Percentiles rank a stretch among this genome's conserved stretches.
Evolutionary conservation across 2,797 vertebrate species (phyloP).

Genomic region (Decapterus maruadsi): DNA sequence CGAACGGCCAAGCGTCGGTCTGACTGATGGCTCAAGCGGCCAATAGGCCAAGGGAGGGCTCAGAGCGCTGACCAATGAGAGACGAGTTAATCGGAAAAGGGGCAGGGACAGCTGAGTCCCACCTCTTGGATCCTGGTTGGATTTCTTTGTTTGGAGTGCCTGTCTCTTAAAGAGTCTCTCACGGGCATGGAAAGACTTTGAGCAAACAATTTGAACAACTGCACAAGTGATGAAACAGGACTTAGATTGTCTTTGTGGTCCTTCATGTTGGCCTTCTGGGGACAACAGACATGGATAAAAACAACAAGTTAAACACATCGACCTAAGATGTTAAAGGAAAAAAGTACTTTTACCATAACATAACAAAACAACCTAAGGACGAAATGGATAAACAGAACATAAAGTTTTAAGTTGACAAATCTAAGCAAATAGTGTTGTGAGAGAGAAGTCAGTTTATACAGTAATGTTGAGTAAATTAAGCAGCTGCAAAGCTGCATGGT

Average conservation of each 20-base stretch:
- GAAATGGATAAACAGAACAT: too few species aligned
- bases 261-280: background rate
- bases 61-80: slow-evolving; percentile 55
- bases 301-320: background rate
- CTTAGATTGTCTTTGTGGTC: background rate
- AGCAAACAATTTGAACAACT: background rate
- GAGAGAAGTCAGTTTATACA: background rate
- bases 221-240: background rate
- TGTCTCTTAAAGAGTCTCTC: slow-evolving; percentile 22
- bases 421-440: too few species aligned
- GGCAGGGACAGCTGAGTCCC: slow-evolving; percentile 36
- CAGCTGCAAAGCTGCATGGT: background rate
- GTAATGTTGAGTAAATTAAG: background rate
- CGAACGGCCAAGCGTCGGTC: background rate
- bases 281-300: background rate
- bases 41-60: slow-evolving; percentile 50
- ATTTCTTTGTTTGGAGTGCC: slow-evolving; percentile 78
- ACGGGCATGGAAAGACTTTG: background rate
- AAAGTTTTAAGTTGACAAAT: too few species aligned
- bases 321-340: background rate
- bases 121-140: slow-evolving; percentile 50
- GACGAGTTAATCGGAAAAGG: fast-evolving
- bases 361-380: background rate
- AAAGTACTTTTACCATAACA: background rate
- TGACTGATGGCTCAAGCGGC: slow-evolving; percentile 36